These are phyloP conservation scores for Procambarus clarkii DNA, from an alignment of 1,140 invertebrate genomes.

Conservation along the genomic window DNA sequence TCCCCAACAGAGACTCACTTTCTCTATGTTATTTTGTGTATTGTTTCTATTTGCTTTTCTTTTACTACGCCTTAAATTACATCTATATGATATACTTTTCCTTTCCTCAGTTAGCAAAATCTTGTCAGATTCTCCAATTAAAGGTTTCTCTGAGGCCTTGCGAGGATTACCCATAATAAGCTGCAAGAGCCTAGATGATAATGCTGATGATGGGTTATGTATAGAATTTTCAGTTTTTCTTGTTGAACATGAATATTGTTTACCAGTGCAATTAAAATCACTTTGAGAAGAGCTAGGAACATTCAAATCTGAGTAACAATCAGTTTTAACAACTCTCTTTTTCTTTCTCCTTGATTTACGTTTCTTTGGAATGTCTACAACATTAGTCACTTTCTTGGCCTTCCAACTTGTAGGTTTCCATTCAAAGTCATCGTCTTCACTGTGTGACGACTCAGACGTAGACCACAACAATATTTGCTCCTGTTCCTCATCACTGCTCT, in stretches of 20 bases:
- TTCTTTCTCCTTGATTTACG: conserved; percentile 44
- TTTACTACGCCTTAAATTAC: neutral
- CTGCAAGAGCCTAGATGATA: conserved; percentile 38
- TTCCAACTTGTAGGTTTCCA: conserved; percentile 37
- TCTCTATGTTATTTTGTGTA: neutral
- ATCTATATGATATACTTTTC: neutral
- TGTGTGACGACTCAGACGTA: conserved; percentile 40
- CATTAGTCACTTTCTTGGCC: conserved; percentile 34
- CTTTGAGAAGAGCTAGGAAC: neutral
- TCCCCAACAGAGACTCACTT: neutral
- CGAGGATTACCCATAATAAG: conserved; percentile 37
- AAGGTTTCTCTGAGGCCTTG: neutral
- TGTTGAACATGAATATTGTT: neutral
- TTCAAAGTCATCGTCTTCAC: conserved; percentile 45
- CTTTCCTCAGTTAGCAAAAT: neutral
- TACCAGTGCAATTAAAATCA: neutral
- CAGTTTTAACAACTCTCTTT: neutral
- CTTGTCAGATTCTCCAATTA: neutral
- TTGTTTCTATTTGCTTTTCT: neutral
- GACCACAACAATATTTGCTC: neutral
- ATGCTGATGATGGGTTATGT: neutral
- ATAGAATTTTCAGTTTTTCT: neutral
- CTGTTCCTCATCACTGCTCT: neutral
- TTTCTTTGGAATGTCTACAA: conserved; percentile 16
- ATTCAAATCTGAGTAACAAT: neutral